Evolutionary conservation across 2,888 invertebrate genomes (phyloP), one percentile per base, ranked within the genome.

Genomic region (Aelia acuminata): DNA sequence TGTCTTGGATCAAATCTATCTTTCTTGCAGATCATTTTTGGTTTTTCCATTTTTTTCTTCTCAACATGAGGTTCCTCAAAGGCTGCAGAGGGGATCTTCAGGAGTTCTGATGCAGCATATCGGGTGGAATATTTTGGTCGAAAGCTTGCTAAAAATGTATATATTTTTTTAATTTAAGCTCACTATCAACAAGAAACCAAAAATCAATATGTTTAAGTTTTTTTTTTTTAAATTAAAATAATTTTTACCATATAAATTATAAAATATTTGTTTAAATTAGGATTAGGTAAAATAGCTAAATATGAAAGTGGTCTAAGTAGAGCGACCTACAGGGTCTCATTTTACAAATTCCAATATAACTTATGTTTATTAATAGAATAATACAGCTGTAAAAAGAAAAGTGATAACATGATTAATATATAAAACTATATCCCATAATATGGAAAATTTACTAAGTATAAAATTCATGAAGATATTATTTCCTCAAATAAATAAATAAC

Each of bases 1-100:
- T 87, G 53, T 35, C 87, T 48, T 26, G 87, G 70, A 39, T 87
- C 84, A n/a, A 35, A 39, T 48, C 53, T 80, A 11, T 31, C 43
- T 53, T 87, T 87, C 11, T 15, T 26, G 7, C 87, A 87, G n/a
- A n/a, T 43, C 13, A 20, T 22, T 13, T 80, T 80, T 80, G 3
- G n/a, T 80, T 80, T 80, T 4, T 80, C 80, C 63, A 70, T 70
- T 31, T 63, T 63, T 18, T 35, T 70, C 18, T 7, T 13, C 7
- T 70, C 35, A 18, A 5, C 35, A 18, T 53, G 2, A 22, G 22
- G 7, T 22, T 70, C 31, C 4, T 18, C 63, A 35, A 18, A 2
- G 13, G 2, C 5, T 5, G 31, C 7, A 20, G 0, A 0, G 8
- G 63, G 63, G 20, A 70, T 31, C 31, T 15, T 5, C 0, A 35